A percentile compares a stretch with the other conserved stretches of the same genome.
Conservation (phyloP, 2,888 invertebrate species). For the Rotaria magnacalcarata region DNA sequence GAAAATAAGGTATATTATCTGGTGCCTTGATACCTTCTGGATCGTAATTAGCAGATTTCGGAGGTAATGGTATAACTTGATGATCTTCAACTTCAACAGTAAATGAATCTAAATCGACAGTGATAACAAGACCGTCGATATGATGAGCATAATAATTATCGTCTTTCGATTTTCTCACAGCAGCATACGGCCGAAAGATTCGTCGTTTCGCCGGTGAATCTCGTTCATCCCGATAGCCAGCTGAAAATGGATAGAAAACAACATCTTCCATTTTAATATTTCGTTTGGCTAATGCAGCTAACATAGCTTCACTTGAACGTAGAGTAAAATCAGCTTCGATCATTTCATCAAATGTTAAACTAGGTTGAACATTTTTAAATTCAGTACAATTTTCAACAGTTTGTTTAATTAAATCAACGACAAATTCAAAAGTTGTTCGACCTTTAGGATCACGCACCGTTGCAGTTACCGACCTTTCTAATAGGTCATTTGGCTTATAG, state of each 20-base stretch:
- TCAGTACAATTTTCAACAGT: not conserved
- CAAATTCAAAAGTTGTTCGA: not conserved
- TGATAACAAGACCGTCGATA: not conserved
- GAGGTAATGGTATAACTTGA: not conserved
- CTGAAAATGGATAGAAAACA: conserved; percentile 8
- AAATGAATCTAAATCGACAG: conserved; percentile 2
- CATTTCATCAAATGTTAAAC: conserved; percentile 24
- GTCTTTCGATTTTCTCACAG: not conserved
- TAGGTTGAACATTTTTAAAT: not conserved
- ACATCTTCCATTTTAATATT: not conserved
- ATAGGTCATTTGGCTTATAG: not conserved
- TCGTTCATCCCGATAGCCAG: not conserved
- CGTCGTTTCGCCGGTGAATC: not conserved
- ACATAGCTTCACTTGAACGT: not conserved
- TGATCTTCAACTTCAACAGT: conserved; percentile 3
- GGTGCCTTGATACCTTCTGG: not conserved
- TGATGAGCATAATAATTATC: conserved; percentile 23
- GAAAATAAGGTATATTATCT: conserved; percentile 29
- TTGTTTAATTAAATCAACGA: not conserved
- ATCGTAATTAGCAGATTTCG: not conserved
- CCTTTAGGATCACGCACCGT: not conserved
- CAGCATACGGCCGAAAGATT: not conserved
- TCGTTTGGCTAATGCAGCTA: not conserved
- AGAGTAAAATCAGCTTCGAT: not conserved
- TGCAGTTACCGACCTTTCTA: not conserved